These are phyloP conservation scores for Potorous gilbertii DNA, from an alignment of 2,797 vertebrate genomes.

Conservation along the genomic window DNA sequence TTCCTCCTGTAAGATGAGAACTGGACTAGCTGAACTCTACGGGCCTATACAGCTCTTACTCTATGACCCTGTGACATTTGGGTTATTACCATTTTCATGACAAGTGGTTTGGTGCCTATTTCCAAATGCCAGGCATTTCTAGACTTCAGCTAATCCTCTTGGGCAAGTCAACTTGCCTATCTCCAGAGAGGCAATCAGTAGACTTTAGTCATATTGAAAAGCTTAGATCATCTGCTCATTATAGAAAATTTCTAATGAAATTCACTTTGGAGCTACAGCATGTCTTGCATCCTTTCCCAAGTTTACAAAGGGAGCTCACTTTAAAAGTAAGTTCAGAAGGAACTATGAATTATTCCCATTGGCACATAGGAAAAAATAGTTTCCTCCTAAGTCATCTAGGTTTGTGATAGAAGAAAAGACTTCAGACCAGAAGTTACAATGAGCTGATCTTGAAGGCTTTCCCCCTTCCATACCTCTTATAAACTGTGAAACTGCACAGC, in stretches of 20 bases:
- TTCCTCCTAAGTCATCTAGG: background rate
- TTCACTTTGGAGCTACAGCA: background rate
- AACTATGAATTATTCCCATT: background rate
- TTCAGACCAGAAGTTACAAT: background rate
- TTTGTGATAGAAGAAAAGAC: background rate
- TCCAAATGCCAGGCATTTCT: background rate
- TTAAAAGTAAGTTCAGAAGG: background rate
- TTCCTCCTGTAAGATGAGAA: background rate
- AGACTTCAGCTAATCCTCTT: background rate
- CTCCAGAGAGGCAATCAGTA: background rate
- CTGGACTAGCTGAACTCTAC: background rate
- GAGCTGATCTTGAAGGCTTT: background rate
- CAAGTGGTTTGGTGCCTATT: background rate
- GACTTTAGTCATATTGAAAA: background rate
- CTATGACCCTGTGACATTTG: background rate
- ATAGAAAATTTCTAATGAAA: background rate
- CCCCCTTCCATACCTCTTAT: background rate
- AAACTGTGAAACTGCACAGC: background rate
- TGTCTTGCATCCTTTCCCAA: background rate
- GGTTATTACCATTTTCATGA: background rate
- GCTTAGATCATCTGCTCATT: background rate
- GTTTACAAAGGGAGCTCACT: background rate
- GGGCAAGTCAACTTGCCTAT: conserved; percentile 22
- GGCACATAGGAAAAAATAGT: background rate
- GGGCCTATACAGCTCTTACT: background rate